Base-by-base conservation (phyloP, 2,113 vertebrate species). In the Pongo abelii region DNA sequence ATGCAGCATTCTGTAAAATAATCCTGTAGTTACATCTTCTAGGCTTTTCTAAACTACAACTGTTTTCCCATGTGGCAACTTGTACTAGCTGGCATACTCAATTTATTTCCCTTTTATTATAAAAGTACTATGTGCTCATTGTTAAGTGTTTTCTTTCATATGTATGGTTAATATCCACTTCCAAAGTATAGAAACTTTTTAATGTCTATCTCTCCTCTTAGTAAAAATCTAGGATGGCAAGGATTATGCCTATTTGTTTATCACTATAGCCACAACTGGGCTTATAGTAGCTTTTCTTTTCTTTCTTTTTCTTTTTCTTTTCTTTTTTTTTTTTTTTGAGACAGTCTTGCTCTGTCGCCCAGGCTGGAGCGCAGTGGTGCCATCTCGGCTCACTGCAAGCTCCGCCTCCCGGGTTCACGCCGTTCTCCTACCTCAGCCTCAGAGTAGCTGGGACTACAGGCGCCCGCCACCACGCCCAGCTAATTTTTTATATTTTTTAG, bases 1-100 rank as follows among this genome's bases (percentile, higher is more conserved):
- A 74, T 48, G 50, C 27, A 12, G 14, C 27, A 8, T 85, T 95
- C 97, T 97, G 87, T 80, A 95, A 95, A 95, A 85, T 93, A 97
- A 92, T 79, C 79, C 87, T 74, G 9, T 74, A 46, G 74, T 95
- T 91, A 78, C 5, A n/a, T 93, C 67, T 89, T 89, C 30, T 27
- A 61, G 50, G 13, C 46, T 32, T 0, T 86, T 89, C 52, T 38
- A 78, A 83, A 85, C 86, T 22, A 57, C 8, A 78, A 25, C 32
- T 64, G 9, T 61, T 89, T 89, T 84, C 32, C 35, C 50, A 25
- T 86, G 32, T 89, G 55, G 40, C 70, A 38, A 77, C 11, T 93
- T 87, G 4, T 50, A 43, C 61, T 55, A 92, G 91, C 52, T 38
- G 57, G 77, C 9, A 86, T 78, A 48, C 18, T 35, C 17, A 22